Evolutionary conservation across 2,888 invertebrate species (phyloP).

Genomic region (Torymus tubicola): DNA sequence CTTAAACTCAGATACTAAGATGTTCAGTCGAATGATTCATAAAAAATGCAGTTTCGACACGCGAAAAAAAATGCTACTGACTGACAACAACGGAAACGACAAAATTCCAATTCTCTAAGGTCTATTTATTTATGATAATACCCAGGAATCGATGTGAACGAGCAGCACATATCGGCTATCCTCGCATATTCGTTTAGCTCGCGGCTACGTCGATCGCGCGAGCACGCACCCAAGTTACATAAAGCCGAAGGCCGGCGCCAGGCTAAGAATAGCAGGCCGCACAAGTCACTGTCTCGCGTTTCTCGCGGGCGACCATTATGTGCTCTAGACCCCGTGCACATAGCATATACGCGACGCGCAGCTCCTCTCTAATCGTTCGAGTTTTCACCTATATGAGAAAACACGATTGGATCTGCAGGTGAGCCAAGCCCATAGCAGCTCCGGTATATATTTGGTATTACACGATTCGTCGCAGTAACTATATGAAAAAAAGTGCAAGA

Average conservation of each 20-base stretch:
- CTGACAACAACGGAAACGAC: not conserved
- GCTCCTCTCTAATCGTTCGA: not conserved
- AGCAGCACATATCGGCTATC: not conserved
- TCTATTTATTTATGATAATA: conserved; percentile 28
- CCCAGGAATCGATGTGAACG: not conserved
- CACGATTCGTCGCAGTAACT: no score
- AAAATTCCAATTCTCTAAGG: conserved; percentile 23
- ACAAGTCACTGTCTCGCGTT: conserved; percentile 65
- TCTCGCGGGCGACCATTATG: conserved; percentile 55
- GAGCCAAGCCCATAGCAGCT: no score
- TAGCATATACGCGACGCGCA: not conserved
- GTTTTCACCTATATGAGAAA: conserved; percentile 15
- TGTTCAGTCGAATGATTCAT: no score
- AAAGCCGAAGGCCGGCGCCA: conserved; percentile 69
- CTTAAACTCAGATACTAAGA: no score
- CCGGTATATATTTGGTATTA: no score
- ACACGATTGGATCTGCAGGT: no score
- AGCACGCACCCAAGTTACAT: conserved; percentile 60
- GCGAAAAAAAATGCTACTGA: not conserved
- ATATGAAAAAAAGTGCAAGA: not conserved
- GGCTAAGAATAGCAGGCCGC: conserved; percentile 68
- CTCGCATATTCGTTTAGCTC: not conserved
- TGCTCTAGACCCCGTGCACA: not conserved
- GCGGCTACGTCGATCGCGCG: conserved; percentile 2
- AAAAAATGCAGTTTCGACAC: no score